These are phyloP conservation scores for Mus caroli DNA, from an alignment of 2,797 vertebrate species.

Conservation along the genomic window DNA sequence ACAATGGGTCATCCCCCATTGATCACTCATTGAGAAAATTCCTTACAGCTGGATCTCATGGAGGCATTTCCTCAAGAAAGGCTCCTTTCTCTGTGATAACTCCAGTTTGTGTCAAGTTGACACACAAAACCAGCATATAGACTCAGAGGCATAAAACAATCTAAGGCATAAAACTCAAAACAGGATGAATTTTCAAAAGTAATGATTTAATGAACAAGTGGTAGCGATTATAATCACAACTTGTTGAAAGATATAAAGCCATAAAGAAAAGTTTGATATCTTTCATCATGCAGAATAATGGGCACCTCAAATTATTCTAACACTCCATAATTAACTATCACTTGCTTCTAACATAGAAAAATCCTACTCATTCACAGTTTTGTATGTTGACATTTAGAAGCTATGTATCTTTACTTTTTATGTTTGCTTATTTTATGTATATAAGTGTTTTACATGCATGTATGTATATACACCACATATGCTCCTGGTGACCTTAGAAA, in stretches of 20 bases:
- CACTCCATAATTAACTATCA: not conserved
- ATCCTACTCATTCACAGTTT: not conserved
- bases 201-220: not conserved
- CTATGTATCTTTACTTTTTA: not conserved
- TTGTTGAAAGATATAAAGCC: not conserved
- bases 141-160: not conserved
- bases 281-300: not conserved
- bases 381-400: not conserved
- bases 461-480: not conserved
- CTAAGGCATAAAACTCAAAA: not conserved
- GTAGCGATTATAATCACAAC: not conserved
- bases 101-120: too few species aligned
- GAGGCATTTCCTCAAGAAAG: too few species aligned
- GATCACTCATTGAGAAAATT: too few species aligned
- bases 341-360: conserved; percentile 50
- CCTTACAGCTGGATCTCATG: too few species aligned
- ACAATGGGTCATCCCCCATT: too few species aligned
- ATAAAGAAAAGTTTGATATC: not conserved
- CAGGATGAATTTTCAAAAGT: not conserved
- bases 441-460: not conserved
- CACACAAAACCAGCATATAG: not conserved
- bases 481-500: not conserved
- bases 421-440: not conserved
- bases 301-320: not conserved
- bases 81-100: too few species aligned